Conservation (phyloP, 35 echinoderm and acorn worm genomes). For the Ptychodera flava region DNA sequence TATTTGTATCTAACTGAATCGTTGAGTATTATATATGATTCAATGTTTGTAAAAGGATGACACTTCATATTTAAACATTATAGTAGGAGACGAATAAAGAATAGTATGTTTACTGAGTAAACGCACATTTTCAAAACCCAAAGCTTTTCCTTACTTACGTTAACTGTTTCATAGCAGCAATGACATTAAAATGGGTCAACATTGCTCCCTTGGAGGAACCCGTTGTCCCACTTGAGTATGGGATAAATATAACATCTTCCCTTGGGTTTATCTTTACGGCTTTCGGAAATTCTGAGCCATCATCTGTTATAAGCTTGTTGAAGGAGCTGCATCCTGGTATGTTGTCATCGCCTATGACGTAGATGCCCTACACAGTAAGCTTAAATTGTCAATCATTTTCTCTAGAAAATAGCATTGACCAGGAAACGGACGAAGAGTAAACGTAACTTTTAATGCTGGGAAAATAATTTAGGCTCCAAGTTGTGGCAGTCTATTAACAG, state of each 20-base stretch:
- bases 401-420: no score
- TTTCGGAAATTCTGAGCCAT: slow-evolving; percentile 27
- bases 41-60: no score
- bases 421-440: neutral
- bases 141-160: no score
- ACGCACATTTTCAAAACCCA: no score
- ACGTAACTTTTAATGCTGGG: no score
- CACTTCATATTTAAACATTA: no score
- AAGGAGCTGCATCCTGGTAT: slow-evolving; percentile 28
- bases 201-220: slow-evolving; percentile 57
- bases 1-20: no score
- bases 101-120: no score
- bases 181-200: slow-evolving; percentile 35
- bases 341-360: slow-evolving; percentile 59
- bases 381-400: no score
- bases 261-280: slow-evolving; percentile 4
- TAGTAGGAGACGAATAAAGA: no score
- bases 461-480: no score
- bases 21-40: no score
- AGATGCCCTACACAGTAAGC: slow-evolving; percentile 43
- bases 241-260: slow-evolving; percentile 24
- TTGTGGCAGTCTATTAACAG: slow-evolving; percentile 16
- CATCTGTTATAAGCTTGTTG: slow-evolving; percentile 9
- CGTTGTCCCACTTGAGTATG: slow-evolving; percentile 65
- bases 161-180: slow-evolving; percentile 21